Evolutionary conservation across 2,888 invertebrate species (phyloP).

Genomic region (Monopis laevigella): DNA sequence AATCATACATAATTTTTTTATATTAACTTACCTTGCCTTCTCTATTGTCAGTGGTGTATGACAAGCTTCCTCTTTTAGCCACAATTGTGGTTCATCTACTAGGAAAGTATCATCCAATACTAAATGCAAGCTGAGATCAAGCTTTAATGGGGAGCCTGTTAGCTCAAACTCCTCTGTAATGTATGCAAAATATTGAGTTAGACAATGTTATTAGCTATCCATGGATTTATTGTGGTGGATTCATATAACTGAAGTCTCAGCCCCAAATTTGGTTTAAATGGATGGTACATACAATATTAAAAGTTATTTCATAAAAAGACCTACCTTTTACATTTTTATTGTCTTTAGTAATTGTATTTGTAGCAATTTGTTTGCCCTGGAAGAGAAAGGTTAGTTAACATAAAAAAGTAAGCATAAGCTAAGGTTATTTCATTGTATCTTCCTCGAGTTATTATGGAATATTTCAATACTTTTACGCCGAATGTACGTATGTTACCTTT

Average conservation of each 20-base stretch:
- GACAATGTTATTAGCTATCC: no score
- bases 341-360: neutral
- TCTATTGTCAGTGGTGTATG: constrained; percentile 47
- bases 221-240: no score
- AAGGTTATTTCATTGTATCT: no score
- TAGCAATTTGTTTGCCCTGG: neutral
- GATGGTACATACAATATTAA: neutral
- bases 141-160: constrained; percentile 61
- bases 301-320: neutral
- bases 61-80: constrained; percentile 49
- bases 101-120: constrained; percentile 53
- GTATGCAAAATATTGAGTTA: no score
- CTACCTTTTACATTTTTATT: constrained; percentile 1
- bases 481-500: constrained; percentile 38
- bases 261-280: no score
- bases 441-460: no score
- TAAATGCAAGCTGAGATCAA: constrained; percentile 56
- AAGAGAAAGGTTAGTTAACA: no score
- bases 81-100: constrained; percentile 51
- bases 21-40: constrained; percentile 38
- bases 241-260: no score
- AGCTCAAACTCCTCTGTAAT: constrained; percentile 53
- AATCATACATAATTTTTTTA: neutral
- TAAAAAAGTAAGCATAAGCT: no score
- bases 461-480: no score